Base-by-base conservation (phyloP, 2,797 vertebrate species). In the Sylvilagus floridanus region DNA sequence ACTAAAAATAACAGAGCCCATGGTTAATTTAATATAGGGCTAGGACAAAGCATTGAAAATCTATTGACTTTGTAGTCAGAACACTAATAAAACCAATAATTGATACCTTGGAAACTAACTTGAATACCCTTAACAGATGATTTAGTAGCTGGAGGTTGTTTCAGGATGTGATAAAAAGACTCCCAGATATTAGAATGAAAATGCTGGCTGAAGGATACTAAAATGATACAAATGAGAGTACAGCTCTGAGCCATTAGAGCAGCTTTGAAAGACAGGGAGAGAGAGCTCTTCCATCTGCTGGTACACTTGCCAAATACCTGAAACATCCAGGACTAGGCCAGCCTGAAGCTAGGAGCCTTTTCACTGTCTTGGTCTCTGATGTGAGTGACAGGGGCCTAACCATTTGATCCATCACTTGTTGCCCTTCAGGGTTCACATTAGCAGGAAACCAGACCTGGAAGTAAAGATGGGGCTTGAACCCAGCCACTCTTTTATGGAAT, bases 31-130 rank as follows among this genome's bases (percentile, higher is more conserved):
- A 57, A 57, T 75, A 52, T 0, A 68, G 60, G 30, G 16, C 90
- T 92, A 85, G 57, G 50, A 66, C 17, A 94, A 76, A 83, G 71
- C 54, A 72, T 37, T 96, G 72, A 92, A 73, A 92, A 88, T 89
- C 32, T 85, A 8, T 89, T n/a, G 78, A 0, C 63, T 95, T 79
- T 95, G 30, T 84, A 88, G 77, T 13, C 35, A 89, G 50, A 57
- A 32, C 13, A 50, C 14, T 82, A 8, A 47, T 54, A 77, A 77
- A 77, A 35, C 63, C 11, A n/a, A 9, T 47, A 87, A 60, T 30
- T 73, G 10, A 42, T 87, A 75, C 42, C 21, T 78, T 82, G 26
- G 62, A 42, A 82, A 60, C 28, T 85, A 83, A 88, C 62, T 82
- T 77, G 37, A 94, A 94, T 37, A 90, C 22, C 16, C 12, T 62